These are phyloP conservation scores for Castor canadensis DNA, from an alignment of 2,113 vertebrate genomes.

Conservation along the genomic window DNA sequence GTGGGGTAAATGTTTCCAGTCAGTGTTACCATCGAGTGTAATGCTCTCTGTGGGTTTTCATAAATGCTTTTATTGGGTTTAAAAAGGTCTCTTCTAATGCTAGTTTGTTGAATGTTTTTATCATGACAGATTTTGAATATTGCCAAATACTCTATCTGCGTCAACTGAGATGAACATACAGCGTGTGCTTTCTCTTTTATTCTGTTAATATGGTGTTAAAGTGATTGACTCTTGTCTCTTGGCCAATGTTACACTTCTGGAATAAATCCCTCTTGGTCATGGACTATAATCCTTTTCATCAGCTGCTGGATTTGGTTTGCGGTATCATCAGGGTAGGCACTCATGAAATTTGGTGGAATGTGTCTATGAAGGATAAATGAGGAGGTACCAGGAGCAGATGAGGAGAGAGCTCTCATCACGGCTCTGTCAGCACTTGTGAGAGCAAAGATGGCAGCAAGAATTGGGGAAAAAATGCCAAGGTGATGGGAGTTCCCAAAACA, in stretches of 20 bases:
- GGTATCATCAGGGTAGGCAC: background rate
- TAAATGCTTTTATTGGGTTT: background rate
- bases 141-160: background rate
- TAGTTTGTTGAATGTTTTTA: background rate
- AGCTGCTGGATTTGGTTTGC: background rate
- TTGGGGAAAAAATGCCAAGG: rapidly evolving
- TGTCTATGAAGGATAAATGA: background rate
- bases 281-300: background rate
- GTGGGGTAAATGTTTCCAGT: no score
- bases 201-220: background rate
- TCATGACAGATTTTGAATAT: background rate
- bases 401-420: background rate
- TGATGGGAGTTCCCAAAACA: no score
- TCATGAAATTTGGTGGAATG: background rate
- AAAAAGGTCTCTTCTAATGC: background rate
- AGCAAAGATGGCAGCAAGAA: background rate
- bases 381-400: background rate
- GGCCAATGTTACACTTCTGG: background rate
- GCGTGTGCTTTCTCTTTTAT: background rate
- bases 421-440: rapidly evolving
- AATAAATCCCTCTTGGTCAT: background rate
- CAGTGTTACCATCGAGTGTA: background rate
- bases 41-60: background rate
- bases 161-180: background rate
- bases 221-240: background rate